Conservation (phyloP, 2,888 invertebrate genomes). For the Cenopis cana region DNA sequence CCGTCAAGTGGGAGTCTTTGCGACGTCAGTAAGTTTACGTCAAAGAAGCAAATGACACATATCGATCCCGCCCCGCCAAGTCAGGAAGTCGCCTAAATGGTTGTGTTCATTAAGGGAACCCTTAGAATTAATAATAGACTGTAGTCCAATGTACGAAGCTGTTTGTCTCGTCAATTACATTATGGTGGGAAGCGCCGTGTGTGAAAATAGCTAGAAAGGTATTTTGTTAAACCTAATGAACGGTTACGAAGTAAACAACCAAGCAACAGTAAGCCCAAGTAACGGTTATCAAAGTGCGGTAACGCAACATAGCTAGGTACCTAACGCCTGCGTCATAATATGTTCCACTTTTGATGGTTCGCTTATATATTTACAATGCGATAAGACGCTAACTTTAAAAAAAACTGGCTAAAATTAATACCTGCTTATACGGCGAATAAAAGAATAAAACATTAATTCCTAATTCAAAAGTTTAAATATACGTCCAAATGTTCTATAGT, state of each 20-base stretch:
- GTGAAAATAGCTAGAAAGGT: constrained; percentile 40
- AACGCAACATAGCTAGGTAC: not conserved
- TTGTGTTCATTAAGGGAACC: constrained; percentile 2
- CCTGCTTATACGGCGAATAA: too few species aligned
- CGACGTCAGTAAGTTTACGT: too few species aligned
- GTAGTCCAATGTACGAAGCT: not conserved
- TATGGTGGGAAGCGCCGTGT: constrained; percentile 36
- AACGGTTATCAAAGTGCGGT: constrained; percentile 38
- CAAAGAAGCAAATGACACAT: too few species aligned
- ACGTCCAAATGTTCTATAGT: too few species aligned
- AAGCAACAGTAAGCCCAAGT: constrained; percentile 33
- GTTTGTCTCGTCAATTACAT: constrained; percentile 22
- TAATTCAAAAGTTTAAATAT: too few species aligned
- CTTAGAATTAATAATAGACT: constrained; percentile 1
- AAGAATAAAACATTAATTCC: too few species aligned
- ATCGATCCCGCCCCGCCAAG: too few species aligned
- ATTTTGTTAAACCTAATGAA: constrained; percentile 39
- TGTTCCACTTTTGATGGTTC: not conserved
- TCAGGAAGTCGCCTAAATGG: too few species aligned
- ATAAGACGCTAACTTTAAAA: too few species aligned
- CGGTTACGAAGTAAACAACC: constrained; percentile 33
- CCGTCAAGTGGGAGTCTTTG: too few species aligned
- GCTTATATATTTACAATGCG: too few species aligned
- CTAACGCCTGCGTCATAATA: not conserved
- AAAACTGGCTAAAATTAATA: too few species aligned